phyloP scores from a whole-genome alignment of 1,140 invertebrate species.

The Diabrotica undecimpunctata region DNA sequence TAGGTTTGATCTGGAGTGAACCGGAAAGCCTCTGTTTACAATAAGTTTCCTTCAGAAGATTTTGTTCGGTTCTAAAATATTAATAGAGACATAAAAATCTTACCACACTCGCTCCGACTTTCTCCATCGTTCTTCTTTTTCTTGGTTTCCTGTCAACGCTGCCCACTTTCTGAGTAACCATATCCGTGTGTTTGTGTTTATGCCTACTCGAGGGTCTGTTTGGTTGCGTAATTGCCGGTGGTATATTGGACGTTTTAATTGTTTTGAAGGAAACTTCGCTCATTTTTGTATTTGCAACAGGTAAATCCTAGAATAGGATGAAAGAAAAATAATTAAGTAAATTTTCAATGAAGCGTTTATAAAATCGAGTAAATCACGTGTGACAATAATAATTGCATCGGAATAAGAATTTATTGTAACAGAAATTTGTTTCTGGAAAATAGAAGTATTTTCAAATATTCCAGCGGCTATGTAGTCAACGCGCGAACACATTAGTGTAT shows the following conservation, averaged over 20 bases:
- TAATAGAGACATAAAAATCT: constrained; percentile 36
- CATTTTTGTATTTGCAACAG: constrained; percentile 33
- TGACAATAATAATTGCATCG: no score
- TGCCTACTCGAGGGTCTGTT: constrained; percentile 37
- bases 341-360: no score
- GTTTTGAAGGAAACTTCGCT: constrained; percentile 32
- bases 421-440: no score
- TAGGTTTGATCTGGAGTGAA: no score
- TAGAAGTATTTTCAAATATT: no score
- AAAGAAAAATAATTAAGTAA: background rate
- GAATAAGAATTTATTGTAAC: no score
- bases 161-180: constrained; percentile 26
- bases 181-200: constrained; percentile 35
- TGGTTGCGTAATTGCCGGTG: background rate
- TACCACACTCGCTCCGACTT: constrained; percentile 54
- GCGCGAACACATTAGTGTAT: no score
- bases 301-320: constrained; percentile 38
- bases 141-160: constrained; percentile 47
- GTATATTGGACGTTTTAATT: constrained; percentile 18
- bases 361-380: no score
- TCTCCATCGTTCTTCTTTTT: constrained; percentile 54
- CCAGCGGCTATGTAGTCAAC: no score
- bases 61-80: no score
- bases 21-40: no score
- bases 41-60: no score